Conservation (phyloP, 2,113 vertebrate genomes). For the Sylvilagus bachmani region DNA sequence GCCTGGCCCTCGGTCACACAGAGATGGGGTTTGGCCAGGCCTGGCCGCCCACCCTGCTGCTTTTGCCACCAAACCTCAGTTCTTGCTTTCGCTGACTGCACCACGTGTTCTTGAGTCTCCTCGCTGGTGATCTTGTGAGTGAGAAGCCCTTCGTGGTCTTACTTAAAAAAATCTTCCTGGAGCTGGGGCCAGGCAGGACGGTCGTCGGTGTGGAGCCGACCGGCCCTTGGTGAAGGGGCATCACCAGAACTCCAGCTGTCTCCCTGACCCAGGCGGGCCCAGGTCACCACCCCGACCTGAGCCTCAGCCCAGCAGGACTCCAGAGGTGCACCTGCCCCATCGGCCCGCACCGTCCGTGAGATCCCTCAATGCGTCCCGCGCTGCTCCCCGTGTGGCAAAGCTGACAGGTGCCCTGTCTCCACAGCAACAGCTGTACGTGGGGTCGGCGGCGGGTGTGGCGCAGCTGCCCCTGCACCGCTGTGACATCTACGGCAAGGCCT, state of each 20-base stretch:
- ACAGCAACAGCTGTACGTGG: conserved; percentile 98
- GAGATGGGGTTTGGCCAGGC: not conserved
- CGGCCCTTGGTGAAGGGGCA: not conserved
- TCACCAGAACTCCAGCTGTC: not conserved
- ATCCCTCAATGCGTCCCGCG: too few species aligned
- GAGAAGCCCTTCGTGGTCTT: not conserved
- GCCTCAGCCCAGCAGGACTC: too few species aligned
- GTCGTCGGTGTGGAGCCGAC: not conserved
- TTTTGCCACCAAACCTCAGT: not conserved
- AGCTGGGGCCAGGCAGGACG: not conserved
- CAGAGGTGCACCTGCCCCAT: too few species aligned
- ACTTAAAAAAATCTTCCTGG: not conserved
- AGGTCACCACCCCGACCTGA: too few species aligned
- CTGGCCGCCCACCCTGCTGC: fast-evolving
- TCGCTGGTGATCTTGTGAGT: not conserved
- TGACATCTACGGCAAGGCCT: conserved; percentile 97
- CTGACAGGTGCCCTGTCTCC: conserved; percentile 13
- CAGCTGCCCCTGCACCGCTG: conserved; percentile 98
- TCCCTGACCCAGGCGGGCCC: not conserved
- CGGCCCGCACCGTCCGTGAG: too few species aligned
- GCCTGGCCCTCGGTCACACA: not conserved
- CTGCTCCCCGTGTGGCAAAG: too few species aligned
- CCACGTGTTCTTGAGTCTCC: not conserved
- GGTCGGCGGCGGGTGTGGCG: conserved; percentile 94
- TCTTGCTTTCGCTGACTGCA: not conserved